phyloP scores from a whole-genome alignment of 2,888 invertebrate species.

The Lasioglossum figueresi region DNA sequence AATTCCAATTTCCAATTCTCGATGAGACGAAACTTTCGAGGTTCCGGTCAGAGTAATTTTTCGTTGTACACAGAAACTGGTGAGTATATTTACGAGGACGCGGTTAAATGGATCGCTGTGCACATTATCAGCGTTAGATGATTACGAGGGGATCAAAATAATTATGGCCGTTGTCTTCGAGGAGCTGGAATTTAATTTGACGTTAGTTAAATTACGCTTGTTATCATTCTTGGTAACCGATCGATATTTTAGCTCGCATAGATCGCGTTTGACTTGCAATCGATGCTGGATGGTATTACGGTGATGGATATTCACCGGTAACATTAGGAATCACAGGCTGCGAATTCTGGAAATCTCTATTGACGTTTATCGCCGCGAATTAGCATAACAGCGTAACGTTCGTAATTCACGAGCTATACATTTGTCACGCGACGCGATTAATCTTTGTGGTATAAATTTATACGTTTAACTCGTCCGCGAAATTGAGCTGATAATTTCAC shows the following conservation, averaged over 20 bases:
- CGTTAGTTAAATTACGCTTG: constrained; percentile 33
- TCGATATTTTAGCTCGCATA: constrained; percentile 32
- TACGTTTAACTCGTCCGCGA: constrained; percentile 27
- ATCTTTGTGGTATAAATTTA: constrained; percentile 49
- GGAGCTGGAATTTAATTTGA: constrained; percentile 53
- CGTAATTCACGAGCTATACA: constrained; percentile 50
- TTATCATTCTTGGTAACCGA: constrained; percentile 51
- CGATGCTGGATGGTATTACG: constrained; percentile 29
- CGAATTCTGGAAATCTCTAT: constrained; percentile 55
- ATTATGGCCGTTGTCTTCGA: constrained; percentile 31
- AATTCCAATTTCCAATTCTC: neutral
- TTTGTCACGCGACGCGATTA: constrained; percentile 54
- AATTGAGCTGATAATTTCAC: neutral
- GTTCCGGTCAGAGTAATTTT: neutral
- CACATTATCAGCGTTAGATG: neutral
- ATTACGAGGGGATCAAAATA: constrained; percentile 17
- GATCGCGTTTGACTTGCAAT: constrained; percentile 44
- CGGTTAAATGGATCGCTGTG: neutral
- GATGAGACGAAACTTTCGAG: too few relatives aligned
- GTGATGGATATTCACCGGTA: constrained; percentile 52
- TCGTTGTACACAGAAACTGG: too few relatives aligned
- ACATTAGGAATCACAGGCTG: constrained; percentile 55
- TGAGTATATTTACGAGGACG: neutral
- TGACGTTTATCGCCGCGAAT: constrained; percentile 55
- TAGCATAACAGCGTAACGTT: constrained; percentile 45